A percentile compares a stretch with the other conserved stretches of the same genome.
Conservation (phyloP, 2,797 vertebrate species). For the Furcifer pardalis region DNA sequence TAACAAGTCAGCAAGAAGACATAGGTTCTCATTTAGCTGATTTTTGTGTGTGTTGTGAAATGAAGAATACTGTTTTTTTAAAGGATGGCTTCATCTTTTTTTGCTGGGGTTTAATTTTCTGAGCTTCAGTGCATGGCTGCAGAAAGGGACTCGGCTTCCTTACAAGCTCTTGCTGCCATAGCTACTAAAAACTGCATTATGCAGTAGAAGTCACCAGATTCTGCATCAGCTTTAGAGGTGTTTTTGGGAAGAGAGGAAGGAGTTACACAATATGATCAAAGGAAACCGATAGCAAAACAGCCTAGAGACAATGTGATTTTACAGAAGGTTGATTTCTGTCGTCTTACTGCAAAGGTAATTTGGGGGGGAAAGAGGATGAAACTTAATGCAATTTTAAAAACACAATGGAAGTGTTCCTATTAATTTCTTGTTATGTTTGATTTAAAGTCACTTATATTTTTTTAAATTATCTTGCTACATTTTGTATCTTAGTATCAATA, state of each 20-base stretch:
- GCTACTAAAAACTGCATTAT: constrained; percentile 72
- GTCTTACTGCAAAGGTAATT: constrained; percentile 45
- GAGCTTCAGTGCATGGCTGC: constrained; percentile 53
- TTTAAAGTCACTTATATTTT: constrained; percentile 49
- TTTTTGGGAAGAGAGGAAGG: constrained; percentile 63
- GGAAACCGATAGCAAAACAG: constrained; percentile 56
- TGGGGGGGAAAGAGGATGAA: constrained; percentile 45
- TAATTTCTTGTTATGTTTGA: constrained; percentile 42
- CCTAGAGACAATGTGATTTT: constrained; percentile 54
- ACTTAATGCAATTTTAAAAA: constrained; percentile 8
- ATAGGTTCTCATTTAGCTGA: background rate
- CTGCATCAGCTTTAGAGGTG: constrained; percentile 62
- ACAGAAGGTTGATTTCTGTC: constrained; percentile 46
- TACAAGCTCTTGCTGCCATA: constrained; percentile 61
- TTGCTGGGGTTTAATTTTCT: constrained; percentile 38
- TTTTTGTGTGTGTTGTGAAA: constrained; percentile 10
- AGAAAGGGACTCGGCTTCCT: constrained; percentile 49
- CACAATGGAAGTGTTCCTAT: constrained; percentile 41
- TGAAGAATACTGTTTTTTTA: constrained; percentile 2
- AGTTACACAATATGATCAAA: constrained; percentile 60
- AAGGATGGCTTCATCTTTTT: background rate
- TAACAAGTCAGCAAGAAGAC: background rate
- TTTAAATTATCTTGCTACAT: constrained; percentile 44
- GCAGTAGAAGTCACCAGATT: constrained; percentile 70
- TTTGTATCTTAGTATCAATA: constrained; percentile 39